A percentile compares a stretch with the other conserved stretches of the same genome.
Conservation (phyloP, 1,140 invertebrate species). For the Babylonia areolata region DNA sequence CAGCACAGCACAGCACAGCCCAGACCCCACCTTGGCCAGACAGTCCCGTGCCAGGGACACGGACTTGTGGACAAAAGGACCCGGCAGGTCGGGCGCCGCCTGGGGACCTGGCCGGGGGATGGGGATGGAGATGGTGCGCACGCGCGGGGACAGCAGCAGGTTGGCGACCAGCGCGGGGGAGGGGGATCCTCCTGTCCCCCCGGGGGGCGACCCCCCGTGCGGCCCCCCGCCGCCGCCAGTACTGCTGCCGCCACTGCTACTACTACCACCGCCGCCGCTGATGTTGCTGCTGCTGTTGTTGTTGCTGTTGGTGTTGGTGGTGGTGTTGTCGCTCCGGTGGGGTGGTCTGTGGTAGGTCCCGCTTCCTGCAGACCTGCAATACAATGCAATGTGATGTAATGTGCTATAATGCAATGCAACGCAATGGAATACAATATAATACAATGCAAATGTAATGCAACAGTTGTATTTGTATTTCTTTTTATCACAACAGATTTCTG, state of each 20-base stretch:
- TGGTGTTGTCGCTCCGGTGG: neutral
- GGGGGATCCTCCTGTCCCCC: too few relatives aligned
- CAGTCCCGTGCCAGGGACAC: slow-evolving; percentile 20
- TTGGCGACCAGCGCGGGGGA: neutral
- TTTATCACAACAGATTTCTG: too few relatives aligned
- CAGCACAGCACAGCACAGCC: too few relatives aligned
- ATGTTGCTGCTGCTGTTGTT: too few relatives aligned
- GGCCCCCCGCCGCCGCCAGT: neutral
- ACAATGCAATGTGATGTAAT: too few relatives aligned
- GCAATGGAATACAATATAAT: too few relatives aligned
- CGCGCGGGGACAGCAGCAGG: slow-evolving; percentile 18
- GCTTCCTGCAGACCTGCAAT: slow-evolving; percentile 8
- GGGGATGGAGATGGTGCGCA: slow-evolving; percentile 25
- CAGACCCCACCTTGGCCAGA: neutral
- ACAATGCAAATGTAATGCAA: too few relatives aligned
- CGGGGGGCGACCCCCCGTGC: neutral
- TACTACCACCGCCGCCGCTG: too few relatives aligned
- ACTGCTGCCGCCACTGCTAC: too few relatives aligned
- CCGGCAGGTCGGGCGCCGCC: neutral
- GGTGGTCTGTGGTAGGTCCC: neutral
- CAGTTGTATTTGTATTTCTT: too few relatives aligned
- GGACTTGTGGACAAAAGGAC: slow-evolving; percentile 34
- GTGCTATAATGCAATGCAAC: too few relatives aligned
- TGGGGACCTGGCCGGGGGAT: slow-evolving; percentile 31
- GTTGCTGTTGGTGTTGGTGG: too few relatives aligned